These are phyloP conservation scores for Diarsia dahlii DNA, from an alignment of 2,888 invertebrate genomes.

Conservation along the genomic window DNA sequence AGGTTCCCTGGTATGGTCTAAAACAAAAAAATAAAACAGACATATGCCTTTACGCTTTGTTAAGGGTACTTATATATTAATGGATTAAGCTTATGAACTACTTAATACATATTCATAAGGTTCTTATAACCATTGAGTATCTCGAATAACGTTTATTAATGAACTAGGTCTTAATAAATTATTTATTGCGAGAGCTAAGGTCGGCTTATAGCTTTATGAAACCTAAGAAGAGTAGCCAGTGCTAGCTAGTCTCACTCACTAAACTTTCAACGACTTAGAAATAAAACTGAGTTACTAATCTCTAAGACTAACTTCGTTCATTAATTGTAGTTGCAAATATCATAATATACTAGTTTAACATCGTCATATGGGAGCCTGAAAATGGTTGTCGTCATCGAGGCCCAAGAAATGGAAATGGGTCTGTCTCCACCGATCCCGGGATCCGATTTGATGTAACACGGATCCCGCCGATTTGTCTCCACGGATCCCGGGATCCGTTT, in stretches of 20 bases:
- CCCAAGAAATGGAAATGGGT: no score
- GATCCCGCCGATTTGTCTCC: no score
- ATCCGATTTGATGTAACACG: no score
- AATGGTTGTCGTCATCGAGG: no score
- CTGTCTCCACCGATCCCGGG: no score
- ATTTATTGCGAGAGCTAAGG: background rate
- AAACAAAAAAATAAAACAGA: no score
- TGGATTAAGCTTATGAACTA: background rate
- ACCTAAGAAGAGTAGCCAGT: background rate
- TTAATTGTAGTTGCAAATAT: background rate
- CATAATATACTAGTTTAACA: background rate
- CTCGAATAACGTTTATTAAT: background rate
- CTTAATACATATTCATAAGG: background rate
- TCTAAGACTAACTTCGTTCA: background rate
- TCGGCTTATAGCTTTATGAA: background rate
- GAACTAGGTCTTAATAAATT: background rate
- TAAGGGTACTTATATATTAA: no score
- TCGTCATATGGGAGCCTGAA: no score
- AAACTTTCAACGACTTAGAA: background rate
- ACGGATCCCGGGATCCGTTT: no score
- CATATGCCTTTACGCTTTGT: no score
- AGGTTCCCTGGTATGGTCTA: no score
- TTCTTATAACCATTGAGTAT: background rate
- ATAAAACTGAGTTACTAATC: conserved; percentile 5
- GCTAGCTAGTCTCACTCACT: background rate